These are phyloP conservation scores for Pempheris klunzingeri DNA, from an alignment of 2,797 vertebrate species.

Conservation along the genomic window DNA sequence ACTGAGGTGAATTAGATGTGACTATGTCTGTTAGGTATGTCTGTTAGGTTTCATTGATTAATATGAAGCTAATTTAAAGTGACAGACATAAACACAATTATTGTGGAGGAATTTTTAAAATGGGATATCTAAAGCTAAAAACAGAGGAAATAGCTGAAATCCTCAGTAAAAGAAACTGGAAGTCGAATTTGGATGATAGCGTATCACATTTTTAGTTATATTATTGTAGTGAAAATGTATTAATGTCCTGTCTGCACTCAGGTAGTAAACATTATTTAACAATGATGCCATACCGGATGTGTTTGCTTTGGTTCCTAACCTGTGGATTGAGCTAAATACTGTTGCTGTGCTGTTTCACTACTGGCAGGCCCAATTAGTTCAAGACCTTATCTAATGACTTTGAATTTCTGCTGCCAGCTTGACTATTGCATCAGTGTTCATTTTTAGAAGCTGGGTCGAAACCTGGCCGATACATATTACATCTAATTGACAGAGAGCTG, in stretches of 20 bases:
- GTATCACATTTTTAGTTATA: not conserved
- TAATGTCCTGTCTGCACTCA: not conserved
- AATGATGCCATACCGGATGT: not conserved
- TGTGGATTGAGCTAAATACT: conserved; percentile 2
- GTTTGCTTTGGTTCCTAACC: conserved; percentile 22
- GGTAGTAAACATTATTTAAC: not conserved
- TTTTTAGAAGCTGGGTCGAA: conserved; percentile 67
- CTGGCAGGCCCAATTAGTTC: conserved; percentile 62
- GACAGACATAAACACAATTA: too few relatives aligned
- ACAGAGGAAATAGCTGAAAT: not conserved
- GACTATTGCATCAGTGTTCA: conserved; percentile 70
- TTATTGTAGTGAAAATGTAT: not conserved
- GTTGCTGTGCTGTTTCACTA: conserved; percentile 30
- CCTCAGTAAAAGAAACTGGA: not conserved
- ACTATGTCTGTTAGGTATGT: not conserved
- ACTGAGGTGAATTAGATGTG: not conserved
- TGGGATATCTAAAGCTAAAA: not conserved
- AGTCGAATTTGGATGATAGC: not conserved
- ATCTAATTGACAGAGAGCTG: conserved; percentile 66
- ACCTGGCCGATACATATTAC: conserved; percentile 44
- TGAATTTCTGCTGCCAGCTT: conserved; percentile 62
- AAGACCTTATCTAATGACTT: conserved; percentile 62
- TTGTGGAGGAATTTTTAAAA: too few relatives aligned
- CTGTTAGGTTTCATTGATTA: not conserved
- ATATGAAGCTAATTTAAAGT: not conserved